These are phyloP conservation scores for Drosophila kikkawai DNA, from an alignment of 1,140 invertebrate species.

Conservation along the genomic window DNA sequence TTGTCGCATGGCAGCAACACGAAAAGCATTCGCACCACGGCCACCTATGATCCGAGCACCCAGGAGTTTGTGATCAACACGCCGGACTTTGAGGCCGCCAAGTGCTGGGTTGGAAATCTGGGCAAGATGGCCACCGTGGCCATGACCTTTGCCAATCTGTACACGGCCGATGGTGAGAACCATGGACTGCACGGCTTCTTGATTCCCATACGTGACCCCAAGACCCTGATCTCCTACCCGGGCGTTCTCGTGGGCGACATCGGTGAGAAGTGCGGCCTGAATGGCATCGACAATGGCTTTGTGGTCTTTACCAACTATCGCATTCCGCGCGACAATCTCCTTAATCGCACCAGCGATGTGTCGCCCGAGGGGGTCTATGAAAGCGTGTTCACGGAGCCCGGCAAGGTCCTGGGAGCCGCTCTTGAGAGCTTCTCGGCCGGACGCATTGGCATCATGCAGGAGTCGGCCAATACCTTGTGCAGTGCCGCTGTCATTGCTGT, in stretches of 20 bases:
- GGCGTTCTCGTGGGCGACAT: conserved; percentile 92
- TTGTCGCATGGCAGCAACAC: conserved; percentile 97
- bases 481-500: conserved; percentile 93
- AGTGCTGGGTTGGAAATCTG: conserved; percentile 97
- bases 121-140: conserved; percentile 96
- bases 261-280: conserved; percentile 94
- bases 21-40: conserved; percentile 95
- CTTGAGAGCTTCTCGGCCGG: conserved; percentile 95
- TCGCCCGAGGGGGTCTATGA: conserved; percentile 93
- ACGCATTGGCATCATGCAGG: conserved; percentile 90
- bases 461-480: conserved; percentile 90
- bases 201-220: conserved; percentile 92
- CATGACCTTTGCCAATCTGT: conserved; percentile 94
- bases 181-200: conserved; percentile 95
- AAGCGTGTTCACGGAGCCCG: conserved; percentile 90
- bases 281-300: conserved; percentile 97
- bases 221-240: conserved; percentile 90
- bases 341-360: conserved; percentile 96
- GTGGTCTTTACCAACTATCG: conserved; percentile 94
- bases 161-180: conserved; percentile 90
- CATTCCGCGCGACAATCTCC: conserved; percentile 92
- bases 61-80: conserved; percentile 95
- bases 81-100: conserved; percentile 96
- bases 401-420: conserved; percentile 91
- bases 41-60: conserved; percentile 92